A percentile compares a stretch with the other conserved stretches of the same genome.
Conservation (phyloP, 2,797 vertebrate species). For the Cyclura pinguis region DNA sequence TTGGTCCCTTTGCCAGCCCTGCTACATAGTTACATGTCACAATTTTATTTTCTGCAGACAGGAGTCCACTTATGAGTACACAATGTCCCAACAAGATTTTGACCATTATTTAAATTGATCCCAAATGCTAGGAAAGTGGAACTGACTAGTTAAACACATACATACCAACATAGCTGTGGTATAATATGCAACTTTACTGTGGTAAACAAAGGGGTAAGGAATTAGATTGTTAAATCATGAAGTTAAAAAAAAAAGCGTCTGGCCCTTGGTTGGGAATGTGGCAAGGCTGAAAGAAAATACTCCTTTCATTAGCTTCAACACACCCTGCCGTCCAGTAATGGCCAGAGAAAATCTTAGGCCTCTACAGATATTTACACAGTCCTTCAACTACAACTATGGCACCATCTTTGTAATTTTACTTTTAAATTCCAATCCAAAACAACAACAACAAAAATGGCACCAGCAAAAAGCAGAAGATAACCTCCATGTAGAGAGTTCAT, state of each 20-base stretch:
- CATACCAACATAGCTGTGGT: background rate
- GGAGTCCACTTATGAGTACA: no score
- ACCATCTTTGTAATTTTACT: background rate
- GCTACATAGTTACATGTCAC: no score
- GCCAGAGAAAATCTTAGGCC: background rate
- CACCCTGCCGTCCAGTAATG: background rate
- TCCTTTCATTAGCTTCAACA: background rate
- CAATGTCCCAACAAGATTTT: no score
- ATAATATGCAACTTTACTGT: constrained; percentile 22
- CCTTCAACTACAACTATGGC: background rate
- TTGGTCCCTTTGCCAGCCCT: no score
- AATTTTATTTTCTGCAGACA: no score
- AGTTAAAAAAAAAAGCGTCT: no score
- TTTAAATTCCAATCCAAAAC: background rate
- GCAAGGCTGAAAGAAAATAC: background rate
- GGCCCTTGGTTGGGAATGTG: no score
- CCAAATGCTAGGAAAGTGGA: constrained; percentile 54
- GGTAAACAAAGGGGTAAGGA: constrained; percentile 37
- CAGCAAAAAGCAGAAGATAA: no score
- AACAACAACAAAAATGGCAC: no score
- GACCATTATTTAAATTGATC: constrained; percentile 70
- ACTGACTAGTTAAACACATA: constrained; percentile 56
- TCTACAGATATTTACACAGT: background rate
- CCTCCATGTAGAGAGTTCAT: background rate
- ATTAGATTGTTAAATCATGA: background rate